Evolutionary conservation across 2,797 vertebrate species (phyloP).

Genomic region (Telmatherina bonti): DNA sequence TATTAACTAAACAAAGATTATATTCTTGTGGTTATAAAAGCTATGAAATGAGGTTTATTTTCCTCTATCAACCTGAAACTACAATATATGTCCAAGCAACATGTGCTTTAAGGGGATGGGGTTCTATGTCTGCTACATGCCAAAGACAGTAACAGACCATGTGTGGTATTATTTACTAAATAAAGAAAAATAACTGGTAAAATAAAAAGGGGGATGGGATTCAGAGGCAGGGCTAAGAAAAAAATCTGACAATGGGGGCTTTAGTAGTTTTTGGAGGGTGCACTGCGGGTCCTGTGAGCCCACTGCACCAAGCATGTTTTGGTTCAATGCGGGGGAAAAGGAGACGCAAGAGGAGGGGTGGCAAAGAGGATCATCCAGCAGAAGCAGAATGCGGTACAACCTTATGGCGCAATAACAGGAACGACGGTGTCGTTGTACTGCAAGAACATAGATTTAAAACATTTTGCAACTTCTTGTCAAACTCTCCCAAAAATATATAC

Average conservation of each 20-base stretch:
- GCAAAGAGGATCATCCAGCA: conserved; percentile 73
- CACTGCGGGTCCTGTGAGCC: conserved; percentile 80
- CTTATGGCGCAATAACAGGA: conserved; percentile 69
- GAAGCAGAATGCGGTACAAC: conserved; percentile 79
- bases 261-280: conserved; percentile 63
- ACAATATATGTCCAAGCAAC: not conserved
- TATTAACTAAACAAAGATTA: too few relatives aligned
- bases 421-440: conserved; percentile 41
- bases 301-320: conserved; percentile 84
- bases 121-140: conserved; percentile 21
- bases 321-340: conserved; percentile 81
- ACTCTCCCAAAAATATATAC: not conserved
- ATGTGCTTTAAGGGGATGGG: conserved; percentile 1
- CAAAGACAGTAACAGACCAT: conserved; percentile 17
- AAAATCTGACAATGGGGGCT: conserved; percentile 20
- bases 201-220: conserved; percentile 14
- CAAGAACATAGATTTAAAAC: not conserved
- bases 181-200: not conserved
- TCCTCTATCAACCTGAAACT: not conserved
- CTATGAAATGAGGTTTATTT: too few relatives aligned
- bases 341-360: conserved; percentile 57
- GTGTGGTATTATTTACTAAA: conserved; percentile 25
- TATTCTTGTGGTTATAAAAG: too few relatives aligned
- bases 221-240: conserved; percentile 23
- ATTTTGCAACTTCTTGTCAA: conserved; percentile 8